Evolutionary conservation across 2,797 vertebrate species (phyloP).

Genomic region (Micrastur ruficollis): DNA sequence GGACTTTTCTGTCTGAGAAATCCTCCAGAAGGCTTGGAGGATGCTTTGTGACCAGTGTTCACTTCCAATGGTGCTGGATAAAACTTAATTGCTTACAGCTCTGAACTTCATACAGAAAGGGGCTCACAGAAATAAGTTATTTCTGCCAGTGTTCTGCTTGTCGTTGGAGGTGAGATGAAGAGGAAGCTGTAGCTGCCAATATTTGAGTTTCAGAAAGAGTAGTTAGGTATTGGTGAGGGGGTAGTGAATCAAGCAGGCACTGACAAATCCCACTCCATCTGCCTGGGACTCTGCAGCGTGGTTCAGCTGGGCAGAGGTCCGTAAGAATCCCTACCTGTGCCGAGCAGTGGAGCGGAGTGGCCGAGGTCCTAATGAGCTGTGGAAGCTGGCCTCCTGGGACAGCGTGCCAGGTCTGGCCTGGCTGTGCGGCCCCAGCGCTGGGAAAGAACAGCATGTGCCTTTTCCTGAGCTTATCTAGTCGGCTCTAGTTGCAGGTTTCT

Average conservation of each 20-base stretch:
- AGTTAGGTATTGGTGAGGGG: no score
- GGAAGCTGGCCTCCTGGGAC: neutral
- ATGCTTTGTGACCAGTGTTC: neutral
- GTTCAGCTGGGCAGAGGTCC: neutral
- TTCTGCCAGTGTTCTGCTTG: neutral
- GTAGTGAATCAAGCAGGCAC: neutral
- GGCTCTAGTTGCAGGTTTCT: neutral
- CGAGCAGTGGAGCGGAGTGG: fast-evolving
- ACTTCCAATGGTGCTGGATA: neutral
- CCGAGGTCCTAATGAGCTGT: neutral
- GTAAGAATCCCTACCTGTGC: fast-evolving
- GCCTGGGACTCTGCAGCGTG: no score
- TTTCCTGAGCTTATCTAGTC: neutral
- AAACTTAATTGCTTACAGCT: neutral
- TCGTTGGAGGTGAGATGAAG: neutral
- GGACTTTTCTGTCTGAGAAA: neutral
- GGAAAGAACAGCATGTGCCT: neutral
- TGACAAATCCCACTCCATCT: fast-evolving
- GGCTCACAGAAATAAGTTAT: neutral
- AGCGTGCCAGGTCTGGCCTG: neutral
- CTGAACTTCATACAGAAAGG: neutral
- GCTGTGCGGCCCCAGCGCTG: neutral
- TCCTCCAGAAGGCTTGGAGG: neutral
- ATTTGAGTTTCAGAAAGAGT: neutral
- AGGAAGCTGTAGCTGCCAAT: neutral